Evolutionary conservation across 2,797 vertebrate species (phyloP).

Genomic region (Myotis planiceps): DNA sequence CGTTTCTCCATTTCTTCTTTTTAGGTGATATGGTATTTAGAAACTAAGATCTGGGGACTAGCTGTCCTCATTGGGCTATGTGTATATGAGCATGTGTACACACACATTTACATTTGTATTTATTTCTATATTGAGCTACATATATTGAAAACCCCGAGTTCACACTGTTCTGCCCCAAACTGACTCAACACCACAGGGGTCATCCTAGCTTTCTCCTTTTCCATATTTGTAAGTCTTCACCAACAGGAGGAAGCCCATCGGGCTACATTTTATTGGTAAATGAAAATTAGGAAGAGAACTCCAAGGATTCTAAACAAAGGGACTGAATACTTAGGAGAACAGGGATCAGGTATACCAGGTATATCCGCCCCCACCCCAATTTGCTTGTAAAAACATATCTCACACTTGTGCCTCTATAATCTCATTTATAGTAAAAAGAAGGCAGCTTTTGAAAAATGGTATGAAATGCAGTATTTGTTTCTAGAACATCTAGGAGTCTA

Average conservation of each 20-base stretch:
- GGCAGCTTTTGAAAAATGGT: neutral
- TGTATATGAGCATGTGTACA: neutral
- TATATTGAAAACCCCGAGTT: neutral
- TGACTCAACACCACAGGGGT: neutral
- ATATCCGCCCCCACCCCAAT: neutral
- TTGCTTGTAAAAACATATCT: neutral
- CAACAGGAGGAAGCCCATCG: neutral
- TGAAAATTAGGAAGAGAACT: neutral
- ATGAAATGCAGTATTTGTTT: conserved; percentile 20
- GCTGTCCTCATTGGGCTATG: neutral
- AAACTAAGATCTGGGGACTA: neutral
- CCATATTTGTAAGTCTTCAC: neutral
- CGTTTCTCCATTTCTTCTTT: neutral
- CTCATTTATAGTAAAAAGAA: neutral
- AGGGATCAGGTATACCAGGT: neutral
- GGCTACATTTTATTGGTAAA: neutral
- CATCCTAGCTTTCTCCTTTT: neutral
- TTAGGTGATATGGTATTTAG: neutral
- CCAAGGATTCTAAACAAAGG: conserved; percentile 2
- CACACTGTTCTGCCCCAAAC: neutral
- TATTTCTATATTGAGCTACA: neutral
- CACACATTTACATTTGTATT: neutral
- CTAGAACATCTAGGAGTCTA: neutral
- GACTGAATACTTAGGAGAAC: neutral
- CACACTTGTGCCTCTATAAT: neutral